Evolutionary conservation across 2,888 invertebrate species (phyloP).

Genomic region (Palloptera scutellata): DNA sequence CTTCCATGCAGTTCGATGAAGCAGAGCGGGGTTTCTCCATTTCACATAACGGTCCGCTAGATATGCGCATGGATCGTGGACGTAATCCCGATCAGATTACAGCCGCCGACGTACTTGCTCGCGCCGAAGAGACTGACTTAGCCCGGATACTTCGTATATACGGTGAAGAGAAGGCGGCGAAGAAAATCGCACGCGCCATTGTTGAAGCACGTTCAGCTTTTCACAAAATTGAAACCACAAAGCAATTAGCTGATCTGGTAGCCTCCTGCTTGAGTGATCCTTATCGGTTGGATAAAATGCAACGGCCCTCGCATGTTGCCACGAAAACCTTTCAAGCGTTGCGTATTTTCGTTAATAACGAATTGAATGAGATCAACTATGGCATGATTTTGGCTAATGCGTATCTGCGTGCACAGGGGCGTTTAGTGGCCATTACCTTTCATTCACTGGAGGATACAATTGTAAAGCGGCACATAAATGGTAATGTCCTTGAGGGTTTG

Average conservation of each 20-base stretch:
- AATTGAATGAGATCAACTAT: slow-evolving; percentile 93
- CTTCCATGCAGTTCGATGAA: slow-evolving; percentile 93
- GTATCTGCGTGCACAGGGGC: slow-evolving; percentile 80
- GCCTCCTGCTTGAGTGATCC: slow-evolving; percentile 70
- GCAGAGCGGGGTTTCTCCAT: slow-evolving; percentile 86
- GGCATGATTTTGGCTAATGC: slow-evolving; percentile 80
- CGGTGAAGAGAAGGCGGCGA: slow-evolving; percentile 89
- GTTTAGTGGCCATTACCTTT: slow-evolving; percentile 84
- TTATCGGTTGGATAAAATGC: slow-evolving; percentile 74
- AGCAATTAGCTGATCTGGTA: slow-evolving; percentile 80
- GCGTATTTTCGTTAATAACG: slow-evolving; percentile 95
- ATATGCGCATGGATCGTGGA: slow-evolving; percentile 94
- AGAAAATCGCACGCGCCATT: slow-evolving; percentile 85
- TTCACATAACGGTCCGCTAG: slow-evolving; percentile 84
- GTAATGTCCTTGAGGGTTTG: slow-evolving; percentile 76
- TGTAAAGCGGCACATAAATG: slow-evolving; percentile 86
- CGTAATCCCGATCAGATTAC: slow-evolving; percentile 77
- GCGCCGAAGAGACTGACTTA: slow-evolving; percentile 79
- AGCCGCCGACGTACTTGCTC: slow-evolving; percentile 86
- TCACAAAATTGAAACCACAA: slow-evolving; percentile 80
- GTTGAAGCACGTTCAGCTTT: slow-evolving; percentile 82
- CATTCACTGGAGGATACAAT: slow-evolving; percentile 95
- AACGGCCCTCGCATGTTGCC: slow-evolving; percentile 80
- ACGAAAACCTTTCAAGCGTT: slow-evolving; percentile 94
- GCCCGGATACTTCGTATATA: slow-evolving; percentile 87